Conservation (phyloP, 1,140 invertebrate species). For the Mactra quadrangularis region DNA sequence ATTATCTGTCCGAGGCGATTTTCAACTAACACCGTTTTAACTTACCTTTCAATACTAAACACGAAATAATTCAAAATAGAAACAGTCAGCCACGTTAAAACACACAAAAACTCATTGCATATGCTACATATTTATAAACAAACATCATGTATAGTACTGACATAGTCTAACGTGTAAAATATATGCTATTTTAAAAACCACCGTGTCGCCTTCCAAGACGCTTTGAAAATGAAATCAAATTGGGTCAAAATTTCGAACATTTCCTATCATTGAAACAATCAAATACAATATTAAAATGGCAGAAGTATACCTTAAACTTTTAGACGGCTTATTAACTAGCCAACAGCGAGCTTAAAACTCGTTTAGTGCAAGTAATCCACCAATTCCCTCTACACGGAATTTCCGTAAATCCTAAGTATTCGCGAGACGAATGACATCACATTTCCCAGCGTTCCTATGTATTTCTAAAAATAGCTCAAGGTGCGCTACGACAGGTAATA, state of each 20-base stretch:
- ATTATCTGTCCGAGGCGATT: too few species aligned
- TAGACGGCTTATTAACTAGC: neutral
- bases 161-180: too few species aligned
- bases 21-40: too few species aligned
- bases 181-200: neutral
- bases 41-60: too few species aligned
- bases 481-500: conserved; percentile 38
- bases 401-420: conserved; percentile 14
- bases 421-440: conserved; percentile 22
- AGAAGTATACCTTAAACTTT: neutral
- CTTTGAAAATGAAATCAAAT: conserved; percentile 15
- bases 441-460: conserved; percentile 38
- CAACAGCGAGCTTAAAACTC: neutral
- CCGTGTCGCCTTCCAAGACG: conserved; percentile 1
- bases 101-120: too few species aligned
- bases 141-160: too few species aligned
- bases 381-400: conserved; percentile 30
- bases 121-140: too few species aligned
- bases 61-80: too few species aligned
- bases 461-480: conserved; percentile 27
- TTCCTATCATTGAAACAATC: neutral
- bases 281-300: too few species aligned
- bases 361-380: conserved; percentile 6
- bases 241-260: conserved; percentile 23
- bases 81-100: too few species aligned